A percentile compares a stretch with the other conserved stretches of the same genome.
phyloP scores from a whole-genome alignment of 2,888 invertebrate genomes.

The Mesodorylaimus sp. region DNA sequence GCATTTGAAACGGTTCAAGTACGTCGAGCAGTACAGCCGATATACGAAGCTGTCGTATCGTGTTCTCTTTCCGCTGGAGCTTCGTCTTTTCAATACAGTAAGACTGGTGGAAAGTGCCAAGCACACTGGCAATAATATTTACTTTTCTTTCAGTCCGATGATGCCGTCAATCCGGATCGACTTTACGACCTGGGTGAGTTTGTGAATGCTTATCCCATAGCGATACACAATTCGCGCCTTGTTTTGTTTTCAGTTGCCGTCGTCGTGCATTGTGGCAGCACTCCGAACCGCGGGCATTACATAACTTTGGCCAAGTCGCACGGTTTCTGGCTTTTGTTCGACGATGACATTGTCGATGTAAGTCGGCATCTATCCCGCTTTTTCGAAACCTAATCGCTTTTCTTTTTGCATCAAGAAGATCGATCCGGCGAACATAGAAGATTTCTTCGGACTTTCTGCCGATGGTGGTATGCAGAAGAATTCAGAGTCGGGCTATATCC shows the following conservation, averaged over 20 bases:
- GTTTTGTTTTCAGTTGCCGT: no score
- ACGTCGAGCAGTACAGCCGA: constrained; percentile 87
- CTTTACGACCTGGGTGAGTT: constrained; percentile 92
- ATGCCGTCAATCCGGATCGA: constrained; percentile 91
- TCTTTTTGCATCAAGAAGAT: constrained; percentile 58
- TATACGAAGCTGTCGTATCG: constrained; percentile 97
- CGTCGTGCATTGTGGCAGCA: constrained; percentile 97
- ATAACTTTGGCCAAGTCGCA: constrained; percentile 99
- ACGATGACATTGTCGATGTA: constrained; percentile 99
- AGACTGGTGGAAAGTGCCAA: constrained; percentile 30
- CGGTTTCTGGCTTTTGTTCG: constrained; percentile 96
- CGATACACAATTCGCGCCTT: no score
- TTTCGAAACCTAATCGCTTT: background rate
- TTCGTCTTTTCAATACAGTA: constrained; percentile 90
- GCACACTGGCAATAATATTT: constrained; percentile 3
- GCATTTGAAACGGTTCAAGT: constrained; percentile 64
- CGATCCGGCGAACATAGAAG: constrained; percentile 94
- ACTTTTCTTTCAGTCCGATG: constrained; percentile 57
- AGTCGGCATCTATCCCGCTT: constrained; percentile 35
- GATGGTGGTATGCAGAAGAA: constrained; percentile 75
- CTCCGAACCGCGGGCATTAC: constrained; percentile 96
- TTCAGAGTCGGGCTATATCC: constrained; percentile 96
- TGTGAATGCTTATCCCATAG: no score
- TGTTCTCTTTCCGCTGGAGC: constrained; percentile 92
- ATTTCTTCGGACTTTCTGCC: constrained; percentile 95